Evolutionary conservation across 2,113 vertebrate genomes (phyloP).

Genomic region (Hoplias malabaricus): DNA sequence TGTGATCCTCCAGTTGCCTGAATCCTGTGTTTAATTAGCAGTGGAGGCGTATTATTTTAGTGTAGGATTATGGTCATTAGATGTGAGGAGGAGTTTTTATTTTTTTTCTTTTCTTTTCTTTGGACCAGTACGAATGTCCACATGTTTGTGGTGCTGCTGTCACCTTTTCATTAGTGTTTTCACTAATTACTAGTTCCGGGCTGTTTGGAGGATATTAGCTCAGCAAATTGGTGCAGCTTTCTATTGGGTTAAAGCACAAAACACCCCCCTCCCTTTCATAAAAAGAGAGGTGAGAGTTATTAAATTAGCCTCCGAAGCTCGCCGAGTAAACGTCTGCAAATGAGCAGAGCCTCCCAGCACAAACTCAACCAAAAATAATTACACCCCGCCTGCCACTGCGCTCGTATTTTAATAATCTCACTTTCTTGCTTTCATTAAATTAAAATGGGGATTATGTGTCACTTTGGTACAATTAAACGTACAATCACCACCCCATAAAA

Average conservation of each 20-base stretch:
- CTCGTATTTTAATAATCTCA: constrained; percentile 77
- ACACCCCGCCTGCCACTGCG: constrained; percentile 65
- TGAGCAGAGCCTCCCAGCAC: constrained; percentile 72
- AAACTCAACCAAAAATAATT: constrained; percentile 67
- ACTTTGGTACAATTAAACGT: constrained; percentile 78
- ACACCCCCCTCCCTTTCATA: constrained; percentile 72
- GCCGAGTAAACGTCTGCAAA: constrained; percentile 75
- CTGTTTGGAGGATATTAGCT: constrained; percentile 72
- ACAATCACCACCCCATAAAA: constrained; percentile 66
- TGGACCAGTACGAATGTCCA: too few species aligned
- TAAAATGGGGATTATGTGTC: constrained; percentile 75
- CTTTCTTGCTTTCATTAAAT: constrained; percentile 75
- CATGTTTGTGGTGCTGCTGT: constrained; percentile 27
- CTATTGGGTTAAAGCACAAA: constrained; percentile 73
- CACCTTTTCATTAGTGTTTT: constrained; percentile 57
- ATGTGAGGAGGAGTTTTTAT: constrained; percentile 37
- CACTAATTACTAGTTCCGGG: constrained; percentile 61
- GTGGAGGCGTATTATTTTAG: too few species aligned
- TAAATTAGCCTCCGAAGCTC: constrained; percentile 58
- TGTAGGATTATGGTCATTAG: constrained; percentile 46
- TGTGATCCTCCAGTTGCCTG: constrained; percentile 30
- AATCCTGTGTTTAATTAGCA: constrained; percentile 48
- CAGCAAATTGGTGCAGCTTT: constrained; percentile 68
- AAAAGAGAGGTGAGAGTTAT: constrained; percentile 69
- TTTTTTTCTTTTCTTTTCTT: too few species aligned